Evolutionary conservation across 2,888 invertebrate species (phyloP), one percentile per base, ranked within the genome.

Genomic region (Cheilosia pagana): DNA sequence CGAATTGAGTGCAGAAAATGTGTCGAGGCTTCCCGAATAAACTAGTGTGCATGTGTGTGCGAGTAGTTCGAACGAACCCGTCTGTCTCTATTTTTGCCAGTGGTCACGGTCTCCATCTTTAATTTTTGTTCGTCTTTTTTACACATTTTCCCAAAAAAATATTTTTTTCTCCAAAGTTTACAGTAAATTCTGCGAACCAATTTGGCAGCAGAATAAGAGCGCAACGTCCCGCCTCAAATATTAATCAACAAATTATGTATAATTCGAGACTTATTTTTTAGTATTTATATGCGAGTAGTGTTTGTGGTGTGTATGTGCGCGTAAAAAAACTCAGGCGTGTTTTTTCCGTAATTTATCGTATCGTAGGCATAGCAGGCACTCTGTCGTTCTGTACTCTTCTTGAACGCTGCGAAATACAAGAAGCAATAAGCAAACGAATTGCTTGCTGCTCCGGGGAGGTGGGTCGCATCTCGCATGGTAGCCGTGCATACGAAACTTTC

Each of bases 11-110:
- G 76, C 63, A 60, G 62, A 70, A 72, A 82, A 77, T 82, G 67
- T 82, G 72, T 79, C 62, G 71, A 77, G 67, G 71, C 53, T 60
- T 65, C 60, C 19, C 48, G 60, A 55, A 50, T 75, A 53, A 45
- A 41, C 62, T 50, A n/a, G 60, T 72, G 71, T 57, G 31, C 7
- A 39, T 62, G 25, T 67, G 68, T 71, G 65, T 62, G 65, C 35
- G 23, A 76, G 57, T 25, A 81, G 82, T 82, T 57, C 60, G 50
- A 52, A 67, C 48, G 65, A 70, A 43, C 23, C 25, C 4, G 45
- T 59, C 57, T 77, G 31, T 71, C 53, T 71, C 65, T 62, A 53
- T 52, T 76, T 75, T 76, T 62, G 31, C 50, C 41, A 52, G 28
- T 67, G 57, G 48, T 62, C 50, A 53, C 25, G 41, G 62, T 53